Evolutionary conservation across 2,797 vertebrate species (phyloP), one percentile per base, ranked within the genome.

Genomic region (Vipera latastei): DNA sequence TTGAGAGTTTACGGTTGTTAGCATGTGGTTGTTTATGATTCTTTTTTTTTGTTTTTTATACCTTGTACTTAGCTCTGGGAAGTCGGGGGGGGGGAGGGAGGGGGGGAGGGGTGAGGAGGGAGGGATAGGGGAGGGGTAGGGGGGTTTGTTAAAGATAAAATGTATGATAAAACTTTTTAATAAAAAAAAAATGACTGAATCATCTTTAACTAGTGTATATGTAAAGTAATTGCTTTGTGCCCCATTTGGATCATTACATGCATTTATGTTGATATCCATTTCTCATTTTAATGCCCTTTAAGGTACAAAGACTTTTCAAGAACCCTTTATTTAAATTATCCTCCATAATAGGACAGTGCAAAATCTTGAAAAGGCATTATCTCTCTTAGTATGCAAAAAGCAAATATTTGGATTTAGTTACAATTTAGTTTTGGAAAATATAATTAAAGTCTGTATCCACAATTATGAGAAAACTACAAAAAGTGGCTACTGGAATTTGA

Each of bases 401-500:
- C 94, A 94, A 61, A 32, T 63, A 57, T 87, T 78, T 94, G 94
- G 94, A 93, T 92, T 95, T 89, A 95, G 93, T 95, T 95, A 51
- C 93, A 92, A 14, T 65, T 65, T 28, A 90, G 63, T 94, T 92
- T 93, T 93, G 87, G 92, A 85, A 95, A 95, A 93, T 95, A 95
- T 87, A 48, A 92, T 90, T 57, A 12, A 88, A n/a, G 95, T 95
- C 92, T 86, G 89, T 51, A 13, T 28, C 56, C 69, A 92, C 51
- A 94, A 94, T 56, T n/a, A 91, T 63, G 93, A 93, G 91, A 89
- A 28, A 86, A 78, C 2, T 78, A 94, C 73, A 57, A 38, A 86
- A 86, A 83, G 18, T 69, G 4, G 3, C 18, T 89, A 6, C 51
- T 55, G 16, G 73, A 53, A 57, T 32, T 55, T 38, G 20, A 63